Evolutionary conservation across 2,888 invertebrate species (phyloP).

Genomic region (Epirrhoe tristata): DNA sequence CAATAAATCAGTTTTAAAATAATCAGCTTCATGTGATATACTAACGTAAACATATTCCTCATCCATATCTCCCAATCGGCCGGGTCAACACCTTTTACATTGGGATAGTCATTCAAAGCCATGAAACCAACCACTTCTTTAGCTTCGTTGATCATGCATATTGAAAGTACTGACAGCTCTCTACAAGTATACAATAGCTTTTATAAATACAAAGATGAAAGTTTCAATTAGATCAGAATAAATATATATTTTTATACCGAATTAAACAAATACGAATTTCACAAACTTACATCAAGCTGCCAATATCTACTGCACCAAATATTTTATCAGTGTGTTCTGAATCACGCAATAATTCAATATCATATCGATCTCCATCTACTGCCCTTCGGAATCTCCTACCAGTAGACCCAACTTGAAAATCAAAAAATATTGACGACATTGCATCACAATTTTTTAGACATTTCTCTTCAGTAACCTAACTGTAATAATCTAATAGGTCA

Average conservation of each 20-base stretch:
- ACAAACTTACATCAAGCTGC: slow-evolving; percentile 67
- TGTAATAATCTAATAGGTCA: slow-evolving; percentile 56
- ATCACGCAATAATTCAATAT: slow-evolving; percentile 62
- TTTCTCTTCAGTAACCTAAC: slow-evolving; percentile 1
- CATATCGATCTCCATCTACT: slow-evolving; percentile 67
- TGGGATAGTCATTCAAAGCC: slow-evolving; percentile 80
- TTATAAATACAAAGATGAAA: background rate
- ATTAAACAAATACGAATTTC: background rate
- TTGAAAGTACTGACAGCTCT: slow-evolving; percentile 74
- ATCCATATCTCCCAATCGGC: slow-evolving; percentile 83
- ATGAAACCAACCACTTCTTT: slow-evolving; percentile 72
- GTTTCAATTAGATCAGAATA: background rate
- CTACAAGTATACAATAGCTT: slow-evolving; percentile 2
- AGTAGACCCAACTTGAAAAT: slow-evolving; percentile 64
- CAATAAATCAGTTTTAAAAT: too few relatives aligned
- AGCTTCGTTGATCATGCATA: slow-evolving; percentile 78
- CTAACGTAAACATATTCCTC: slow-evolving; percentile 74
- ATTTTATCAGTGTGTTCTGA: slow-evolving; percentile 52
- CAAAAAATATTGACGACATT: slow-evolving; percentile 81
- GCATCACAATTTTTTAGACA: background rate
- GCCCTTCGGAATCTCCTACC: slow-evolving; percentile 71
- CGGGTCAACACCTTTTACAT: slow-evolving; percentile 82
- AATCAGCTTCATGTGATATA: slow-evolving; percentile 21
- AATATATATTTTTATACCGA: background rate
- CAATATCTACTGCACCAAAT: slow-evolving; percentile 65